phyloP scores from a whole-genome alignment of 2,888 invertebrate species.

The Morpho helenor region DNA sequence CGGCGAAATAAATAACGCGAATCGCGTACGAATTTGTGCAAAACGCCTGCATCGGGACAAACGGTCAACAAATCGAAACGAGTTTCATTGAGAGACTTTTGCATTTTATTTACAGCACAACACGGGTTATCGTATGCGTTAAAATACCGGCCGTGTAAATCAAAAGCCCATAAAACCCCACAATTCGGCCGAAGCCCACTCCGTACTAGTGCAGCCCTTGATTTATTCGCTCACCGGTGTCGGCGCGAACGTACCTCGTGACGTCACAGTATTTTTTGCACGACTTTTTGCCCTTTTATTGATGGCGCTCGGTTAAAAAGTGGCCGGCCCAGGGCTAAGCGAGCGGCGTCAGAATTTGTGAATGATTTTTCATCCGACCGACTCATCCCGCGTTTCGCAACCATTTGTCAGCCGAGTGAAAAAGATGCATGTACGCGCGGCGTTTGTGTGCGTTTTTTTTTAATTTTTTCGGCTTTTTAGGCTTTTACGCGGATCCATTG shows the following conservation, averaged over 20 bases:
- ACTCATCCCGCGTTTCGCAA: conserved; percentile 68
- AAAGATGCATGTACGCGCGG: conserved; percentile 70
- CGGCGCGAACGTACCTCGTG: conserved; percentile 72
- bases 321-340: conserved; percentile 60
- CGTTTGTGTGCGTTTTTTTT: conserved; percentile 41
- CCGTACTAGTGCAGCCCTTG: conserved; percentile 62
- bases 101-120: conserved; percentile 38
- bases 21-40: neutral
- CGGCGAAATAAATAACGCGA: too few species aligned
- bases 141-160: conserved; percentile 62
- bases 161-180: conserved; percentile 63
- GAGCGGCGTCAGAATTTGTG: conserved; percentile 69
- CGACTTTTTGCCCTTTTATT: conserved; percentile 65
- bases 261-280: conserved; percentile 65
- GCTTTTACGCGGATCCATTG: conserved; percentile 76
- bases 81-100: conserved; percentile 34
- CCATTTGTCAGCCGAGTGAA: conserved; percentile 75
- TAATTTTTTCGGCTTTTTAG: conserved; percentile 58
- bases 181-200: conserved; percentile 66
- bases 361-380: conserved; percentile 70
- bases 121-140: conserved; percentile 42
- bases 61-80: conserved; percentile 19
- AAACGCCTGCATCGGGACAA: neutral
- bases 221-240: conserved; percentile 70
- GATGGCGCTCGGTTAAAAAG: conserved; percentile 73